Conservation (phyloP, 2,113 vertebrate genomes). For the Oryzias curvinotus region DNA sequence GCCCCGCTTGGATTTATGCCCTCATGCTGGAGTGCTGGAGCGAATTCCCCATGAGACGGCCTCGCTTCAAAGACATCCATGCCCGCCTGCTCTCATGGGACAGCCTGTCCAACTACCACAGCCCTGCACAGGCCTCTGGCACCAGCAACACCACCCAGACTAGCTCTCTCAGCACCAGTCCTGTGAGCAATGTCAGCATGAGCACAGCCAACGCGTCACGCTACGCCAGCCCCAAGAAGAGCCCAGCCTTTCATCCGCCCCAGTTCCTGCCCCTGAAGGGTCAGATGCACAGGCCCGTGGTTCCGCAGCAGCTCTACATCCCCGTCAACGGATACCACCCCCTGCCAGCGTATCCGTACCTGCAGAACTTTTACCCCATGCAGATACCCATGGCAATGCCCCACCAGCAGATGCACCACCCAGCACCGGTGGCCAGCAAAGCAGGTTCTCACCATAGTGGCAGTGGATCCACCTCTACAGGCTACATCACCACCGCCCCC, state of each 20-base stretch:
- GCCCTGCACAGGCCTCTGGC: constrained; percentile 91
- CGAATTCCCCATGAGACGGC: constrained; percentile 88
- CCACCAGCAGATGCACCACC: constrained; percentile 85
- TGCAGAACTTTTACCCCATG: constrained; percentile 96
- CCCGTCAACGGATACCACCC: constrained; percentile 96
- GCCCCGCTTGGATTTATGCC: constrained; percentile 91
- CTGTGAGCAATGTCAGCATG: constrained; percentile 89
- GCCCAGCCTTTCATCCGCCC: constrained; percentile 86
- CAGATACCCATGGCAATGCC: constrained; percentile 94
- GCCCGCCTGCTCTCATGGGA: constrained; percentile 91
- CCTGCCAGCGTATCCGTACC: constrained; percentile 89
- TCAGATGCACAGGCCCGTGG: constrained; percentile 86
- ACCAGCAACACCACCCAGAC: constrained; percentile 96
- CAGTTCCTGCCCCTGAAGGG: constrained; percentile 93
- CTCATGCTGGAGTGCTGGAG: constrained; percentile 97
- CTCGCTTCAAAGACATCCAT: constrained; percentile 95
- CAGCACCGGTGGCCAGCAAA: constrained; percentile 83
- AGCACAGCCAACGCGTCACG: constrained; percentile 77
- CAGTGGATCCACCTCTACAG: constrained; percentile 95
- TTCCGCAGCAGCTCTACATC: constrained; percentile 93
- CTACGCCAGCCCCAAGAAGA: constrained; percentile 90
- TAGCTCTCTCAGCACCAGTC: constrained; percentile 96
- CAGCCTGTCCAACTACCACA: constrained; percentile 89
- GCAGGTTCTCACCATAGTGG: constrained; percentile 93
- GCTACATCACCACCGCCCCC: constrained; percentile 90